Percentiles rank a stretch among this genome's conserved stretches.
phyloP scores from a whole-genome alignment of 2,888 invertebrate genomes.

The Papilio gigon region DNA sequence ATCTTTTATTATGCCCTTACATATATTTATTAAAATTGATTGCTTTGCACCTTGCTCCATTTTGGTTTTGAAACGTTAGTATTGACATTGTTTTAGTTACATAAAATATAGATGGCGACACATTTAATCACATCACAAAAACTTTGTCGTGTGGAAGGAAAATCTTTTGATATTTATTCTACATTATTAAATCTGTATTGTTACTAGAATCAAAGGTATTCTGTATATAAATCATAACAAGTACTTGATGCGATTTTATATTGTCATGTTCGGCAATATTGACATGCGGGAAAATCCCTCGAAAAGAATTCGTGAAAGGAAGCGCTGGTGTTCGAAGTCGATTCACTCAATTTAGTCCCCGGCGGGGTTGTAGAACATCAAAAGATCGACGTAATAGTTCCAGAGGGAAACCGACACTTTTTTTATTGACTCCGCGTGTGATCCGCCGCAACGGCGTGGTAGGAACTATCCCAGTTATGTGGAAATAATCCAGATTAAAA shows the following conservation, averaged over 20 bases:
- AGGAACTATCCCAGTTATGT: not conserved
- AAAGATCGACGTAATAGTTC: slow-evolving; percentile 60
- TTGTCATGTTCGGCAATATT: slow-evolving; percentile 1
- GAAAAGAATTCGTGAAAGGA: slow-evolving; percentile 43
- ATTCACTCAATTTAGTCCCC: slow-evolving; percentile 54
- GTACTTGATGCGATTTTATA: not conserved
- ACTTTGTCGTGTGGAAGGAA: not conserved
- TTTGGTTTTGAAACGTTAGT: not conserved
- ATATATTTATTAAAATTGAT: not conserved
- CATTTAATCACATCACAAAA: not conserved
- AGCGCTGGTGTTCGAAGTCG: slow-evolving; percentile 45
- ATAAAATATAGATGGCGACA: not conserved
- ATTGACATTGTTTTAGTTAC: not conserved
- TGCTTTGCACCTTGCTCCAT: not conserved
- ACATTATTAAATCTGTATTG: not conserved
- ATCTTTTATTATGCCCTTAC: slow-evolving; percentile 12
- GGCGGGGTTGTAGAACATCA: slow-evolving; percentile 67
- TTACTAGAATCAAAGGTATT: not conserved
- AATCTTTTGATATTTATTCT: not conserved
- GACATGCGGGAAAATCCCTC: slow-evolving; percentile 11
- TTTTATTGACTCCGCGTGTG: slow-evolving; percentile 65
- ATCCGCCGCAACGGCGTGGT: slow-evolving; percentile 30
- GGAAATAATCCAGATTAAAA: not conserved
- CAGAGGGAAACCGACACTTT: slow-evolving; percentile 62
- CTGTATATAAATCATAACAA: not conserved